Evolutionary conservation across 2,113 vertebrate genomes (phyloP).

Genomic region (Uria lomvia): DNA sequence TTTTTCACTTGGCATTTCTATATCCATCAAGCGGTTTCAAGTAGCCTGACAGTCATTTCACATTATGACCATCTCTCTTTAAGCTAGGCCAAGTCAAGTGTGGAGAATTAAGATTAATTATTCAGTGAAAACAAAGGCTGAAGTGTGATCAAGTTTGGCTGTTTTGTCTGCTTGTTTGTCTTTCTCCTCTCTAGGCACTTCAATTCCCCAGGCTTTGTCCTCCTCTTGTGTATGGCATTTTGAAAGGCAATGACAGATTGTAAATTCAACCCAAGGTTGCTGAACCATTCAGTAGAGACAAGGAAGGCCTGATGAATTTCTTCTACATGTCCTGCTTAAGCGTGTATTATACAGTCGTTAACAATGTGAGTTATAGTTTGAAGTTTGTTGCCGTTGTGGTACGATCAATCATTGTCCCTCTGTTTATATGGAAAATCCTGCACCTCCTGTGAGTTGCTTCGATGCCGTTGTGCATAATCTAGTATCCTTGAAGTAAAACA

Average conservation of each 20-base stretch:
- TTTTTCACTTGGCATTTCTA: not conserved
- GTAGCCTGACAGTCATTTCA: not conserved
- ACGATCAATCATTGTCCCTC: not conserved
- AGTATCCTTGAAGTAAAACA: not conserved
- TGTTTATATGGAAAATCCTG: not conserved
- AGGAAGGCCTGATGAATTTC: conserved; percentile 44
- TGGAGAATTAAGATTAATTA: not conserved
- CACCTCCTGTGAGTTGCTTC: not conserved
- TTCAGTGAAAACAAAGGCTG: not conserved
- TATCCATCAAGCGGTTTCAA: not conserved
- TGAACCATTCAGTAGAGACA: conserved; percentile 42
- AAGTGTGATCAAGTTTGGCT: not conserved
- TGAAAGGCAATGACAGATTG: conserved; percentile 39
- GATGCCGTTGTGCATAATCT: not conserved
- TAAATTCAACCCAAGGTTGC: conserved; percentile 35
- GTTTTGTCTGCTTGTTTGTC: not conserved
- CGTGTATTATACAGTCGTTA: conserved; percentile 9
- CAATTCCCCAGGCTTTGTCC: not conserved
- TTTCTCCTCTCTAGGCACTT: not conserved
- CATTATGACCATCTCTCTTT: not conserved
- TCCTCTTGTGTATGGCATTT: not conserved
- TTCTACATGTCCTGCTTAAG: conserved; percentile 9
- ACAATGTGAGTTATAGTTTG: conserved; percentile 5
- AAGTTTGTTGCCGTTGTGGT: not conserved
- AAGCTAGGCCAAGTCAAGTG: not conserved